Base-by-base conservation (phyloP, 2,797 vertebrate species). In the Neopelma chrysocephalum region DNA sequence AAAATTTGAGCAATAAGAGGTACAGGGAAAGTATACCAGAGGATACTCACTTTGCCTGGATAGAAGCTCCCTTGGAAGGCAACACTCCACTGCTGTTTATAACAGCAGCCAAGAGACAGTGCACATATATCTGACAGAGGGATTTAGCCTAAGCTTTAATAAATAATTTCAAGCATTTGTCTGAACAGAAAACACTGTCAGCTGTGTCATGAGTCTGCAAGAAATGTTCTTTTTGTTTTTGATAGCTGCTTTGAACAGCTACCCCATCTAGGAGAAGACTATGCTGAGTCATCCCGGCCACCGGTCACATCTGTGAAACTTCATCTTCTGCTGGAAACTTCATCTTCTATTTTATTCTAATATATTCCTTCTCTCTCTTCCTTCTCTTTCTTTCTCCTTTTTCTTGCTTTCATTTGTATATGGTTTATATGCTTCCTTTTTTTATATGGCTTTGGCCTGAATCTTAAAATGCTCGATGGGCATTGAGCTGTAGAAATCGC, bases 401-500 rank as follows among this genome's bases (percentile, higher is more conserved):
- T 32, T 31, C 64, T 40, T 21, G 3, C 12, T 71, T 93, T 71
- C 19, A 48, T 23, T n/a, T 40, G 70, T 10, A 14, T 56, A 43
- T 19, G 12, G 8, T 29, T 90, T 61, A 1, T 29, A 29, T 51
- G 27, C 16, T 51, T 51, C 27, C 50, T 11, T 29, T 18, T 50
- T 51, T 29, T 29, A 0, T 43, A 9, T 38, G 61, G 71, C 58
- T 92, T 94, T 71, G 69, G n/a, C 81, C 71, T 88, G 82, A 91
- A 92, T 81, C 84, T 93, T 87, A 57, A 76, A 96, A 70, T 12
- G 16, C 47, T 87, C 86, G 29, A 93, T 82, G 34, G 70, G 15
- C 82, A 76, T 17, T 94, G 81, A 97, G 79, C 69, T 91, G 77
- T 78, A 89, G 82, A 93, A 92, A 93, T 62, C 16, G 60, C 61